Evolutionary conservation across 2,888 invertebrate genomes (phyloP).

Genomic region (Fabriciana adippe): DNA sequence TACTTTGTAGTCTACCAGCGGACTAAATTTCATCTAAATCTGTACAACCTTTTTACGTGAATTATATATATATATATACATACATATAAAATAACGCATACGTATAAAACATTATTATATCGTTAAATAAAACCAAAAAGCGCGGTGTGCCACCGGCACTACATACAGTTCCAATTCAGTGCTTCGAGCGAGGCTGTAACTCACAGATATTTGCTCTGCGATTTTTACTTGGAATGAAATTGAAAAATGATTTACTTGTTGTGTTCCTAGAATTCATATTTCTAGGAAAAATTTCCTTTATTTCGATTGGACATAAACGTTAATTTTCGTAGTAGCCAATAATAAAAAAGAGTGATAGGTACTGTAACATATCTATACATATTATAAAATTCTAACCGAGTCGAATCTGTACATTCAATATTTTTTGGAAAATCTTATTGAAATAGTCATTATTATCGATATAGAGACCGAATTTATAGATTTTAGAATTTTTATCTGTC

Average conservation of each 20-base stretch:
- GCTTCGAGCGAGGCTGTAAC: constrained; percentile 20
- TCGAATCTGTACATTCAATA: too few species aligned
- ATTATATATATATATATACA: not conserved
- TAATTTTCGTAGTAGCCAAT: too few species aligned
- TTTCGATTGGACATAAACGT: too few species aligned
- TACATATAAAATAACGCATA: not conserved
- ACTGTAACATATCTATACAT: too few species aligned
- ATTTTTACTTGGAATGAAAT: constrained; percentile 30
- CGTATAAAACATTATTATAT: not conserved
- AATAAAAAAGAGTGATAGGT: too few species aligned
- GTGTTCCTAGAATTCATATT: constrained; percentile 14
- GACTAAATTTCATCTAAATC: not conserved
- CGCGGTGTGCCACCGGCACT: constrained; percentile 18
- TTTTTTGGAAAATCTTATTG: not conserved
- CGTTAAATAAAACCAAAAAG: not conserved
- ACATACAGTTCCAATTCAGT: constrained; percentile 11
- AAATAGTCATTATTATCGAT: not conserved
- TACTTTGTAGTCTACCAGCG: not conserved
- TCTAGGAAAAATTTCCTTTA: constrained; percentile 5
- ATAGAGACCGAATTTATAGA: too few species aligned
- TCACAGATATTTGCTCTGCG: constrained; percentile 29
- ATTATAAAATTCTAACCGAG: too few species aligned
- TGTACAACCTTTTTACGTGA: not conserved
- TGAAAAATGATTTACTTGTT: constrained; percentile 31
- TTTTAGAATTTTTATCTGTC: too few species aligned